A percentile compares a stretch with the other conserved stretches of the same genome.
Conservation (phyloP, 2,113 vertebrate species). For the Scomber colias region DNA sequence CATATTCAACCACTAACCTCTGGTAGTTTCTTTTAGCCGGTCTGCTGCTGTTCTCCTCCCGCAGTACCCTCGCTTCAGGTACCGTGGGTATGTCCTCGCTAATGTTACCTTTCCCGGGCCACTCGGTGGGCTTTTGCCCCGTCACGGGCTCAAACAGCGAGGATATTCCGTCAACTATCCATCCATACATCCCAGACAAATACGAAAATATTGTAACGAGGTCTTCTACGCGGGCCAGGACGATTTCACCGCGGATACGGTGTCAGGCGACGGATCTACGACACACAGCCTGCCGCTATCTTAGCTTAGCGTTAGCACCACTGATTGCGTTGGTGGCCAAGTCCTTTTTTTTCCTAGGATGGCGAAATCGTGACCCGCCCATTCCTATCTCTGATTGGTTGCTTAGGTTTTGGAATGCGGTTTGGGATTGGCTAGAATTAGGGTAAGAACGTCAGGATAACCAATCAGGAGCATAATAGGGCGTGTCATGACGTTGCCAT, state of each 20-base stretch:
- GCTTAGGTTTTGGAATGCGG: too few relatives aligned
- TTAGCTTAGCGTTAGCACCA: constrained; percentile 58
- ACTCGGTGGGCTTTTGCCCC: constrained; percentile 68
- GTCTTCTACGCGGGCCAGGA: constrained; percentile 78
- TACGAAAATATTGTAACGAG: constrained; percentile 70
- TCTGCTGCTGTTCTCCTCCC: constrained; percentile 71
- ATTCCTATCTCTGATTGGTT: too few relatives aligned
- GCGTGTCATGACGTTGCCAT: too few relatives aligned
- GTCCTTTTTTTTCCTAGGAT: too few relatives aligned
- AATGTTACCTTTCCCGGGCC: constrained; percentile 64
- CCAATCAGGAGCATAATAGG: too few relatives aligned
- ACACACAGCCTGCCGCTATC: constrained; percentile 33
- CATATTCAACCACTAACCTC: constrained; percentile 71
- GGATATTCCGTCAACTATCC: constrained; percentile 87
- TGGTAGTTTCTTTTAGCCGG: constrained; percentile 85
- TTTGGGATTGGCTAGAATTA: too few relatives aligned
- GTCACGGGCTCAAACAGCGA: constrained; percentile 85
- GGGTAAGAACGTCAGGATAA: too few relatives aligned
- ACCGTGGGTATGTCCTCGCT: constrained; percentile 37
- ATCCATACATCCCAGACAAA: constrained; percentile 88
- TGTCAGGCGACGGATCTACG: constrained; percentile 41
- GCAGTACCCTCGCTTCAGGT: constrained; percentile 40
- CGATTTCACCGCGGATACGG: constrained; percentile 36
- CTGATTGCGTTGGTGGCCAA: too few relatives aligned
- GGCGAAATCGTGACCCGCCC: too few relatives aligned